phyloP scores from a whole-genome alignment of 2,797 vertebrate genomes.

The Chelmon rostratus region DNA sequence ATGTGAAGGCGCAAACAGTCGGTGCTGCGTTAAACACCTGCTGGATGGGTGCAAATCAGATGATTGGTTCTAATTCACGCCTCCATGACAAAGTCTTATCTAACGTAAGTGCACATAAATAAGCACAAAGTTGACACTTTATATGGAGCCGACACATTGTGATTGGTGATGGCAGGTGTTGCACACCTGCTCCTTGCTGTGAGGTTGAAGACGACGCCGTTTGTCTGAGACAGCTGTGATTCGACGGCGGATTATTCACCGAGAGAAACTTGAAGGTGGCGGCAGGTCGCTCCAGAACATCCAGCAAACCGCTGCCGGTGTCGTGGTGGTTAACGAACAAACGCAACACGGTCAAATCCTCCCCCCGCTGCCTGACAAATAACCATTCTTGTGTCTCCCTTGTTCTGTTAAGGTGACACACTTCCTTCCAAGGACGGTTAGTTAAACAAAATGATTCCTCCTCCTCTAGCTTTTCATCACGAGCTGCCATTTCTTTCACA shows the following conservation, averaged over 20 bases:
- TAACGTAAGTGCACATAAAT: conserved; percentile 15
- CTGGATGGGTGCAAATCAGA: neutral
- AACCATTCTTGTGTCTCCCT: neutral
- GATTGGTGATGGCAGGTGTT: conserved; percentile 47
- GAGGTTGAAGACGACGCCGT: conserved; percentile 20
- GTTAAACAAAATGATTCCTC: conserved; percentile 4
- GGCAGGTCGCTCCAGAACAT: too few relatives aligned
- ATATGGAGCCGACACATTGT: neutral
- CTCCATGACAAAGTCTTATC: conserved; percentile 14
- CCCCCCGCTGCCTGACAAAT: conserved; percentile 21
- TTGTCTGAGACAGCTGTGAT: conserved; percentile 31
- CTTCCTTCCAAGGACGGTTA: conserved; percentile 12
- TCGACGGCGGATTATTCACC: conserved; percentile 29
- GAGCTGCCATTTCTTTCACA: conserved; percentile 17
- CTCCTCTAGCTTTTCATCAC: conserved; percentile 32
- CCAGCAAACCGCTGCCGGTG: neutral
- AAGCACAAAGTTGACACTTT: conserved; percentile 20
- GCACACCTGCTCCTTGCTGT: conserved; percentile 23
- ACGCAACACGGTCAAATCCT: neutral
- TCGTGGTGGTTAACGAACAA: neutral
- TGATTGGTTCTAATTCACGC: conserved; percentile 14
- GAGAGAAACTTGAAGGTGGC: neutral
- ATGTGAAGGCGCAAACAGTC: neutral
- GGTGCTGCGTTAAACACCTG: neutral
- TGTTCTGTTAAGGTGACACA: conserved; percentile 3